phyloP scores from a whole-genome alignment of 2,797 vertebrate genomes.

The Melanitta fusca region DNA sequence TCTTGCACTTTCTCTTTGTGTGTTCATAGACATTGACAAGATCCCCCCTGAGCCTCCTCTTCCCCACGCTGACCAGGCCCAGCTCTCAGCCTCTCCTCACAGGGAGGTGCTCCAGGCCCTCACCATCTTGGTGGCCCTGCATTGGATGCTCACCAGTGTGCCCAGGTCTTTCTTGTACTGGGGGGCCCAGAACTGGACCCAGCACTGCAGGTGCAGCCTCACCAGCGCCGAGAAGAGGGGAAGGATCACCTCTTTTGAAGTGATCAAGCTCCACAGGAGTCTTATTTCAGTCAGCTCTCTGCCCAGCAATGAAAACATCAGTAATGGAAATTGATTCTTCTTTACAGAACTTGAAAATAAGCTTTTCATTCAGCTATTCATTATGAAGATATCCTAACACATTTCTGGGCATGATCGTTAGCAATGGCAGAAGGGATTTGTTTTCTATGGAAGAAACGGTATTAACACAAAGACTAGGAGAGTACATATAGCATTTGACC shows the following conservation, averaged over 20 bases:
- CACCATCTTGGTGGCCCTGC: not conserved
- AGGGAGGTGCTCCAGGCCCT: not conserved
- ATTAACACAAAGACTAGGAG: not conserved
- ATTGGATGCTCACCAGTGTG: not conserved
- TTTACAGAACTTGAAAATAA: not conserved
- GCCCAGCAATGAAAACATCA: not conserved
- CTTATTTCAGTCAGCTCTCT: not conserved
- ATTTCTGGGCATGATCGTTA: not conserved
- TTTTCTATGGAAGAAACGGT: not conserved
- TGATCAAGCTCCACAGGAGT: not conserved
- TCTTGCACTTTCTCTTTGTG: not conserved
- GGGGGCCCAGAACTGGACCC: not conserved
- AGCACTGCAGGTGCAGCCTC: not conserved
- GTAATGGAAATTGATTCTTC: not conserved
- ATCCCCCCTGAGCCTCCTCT: not conserved
- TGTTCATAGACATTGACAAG: not conserved
- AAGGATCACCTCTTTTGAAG: not conserved
- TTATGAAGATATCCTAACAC: not conserved
- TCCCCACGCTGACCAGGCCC: not conserved
- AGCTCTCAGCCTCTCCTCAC: not conserved
- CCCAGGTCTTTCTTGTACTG: not conserved
- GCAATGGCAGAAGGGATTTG: not conserved
- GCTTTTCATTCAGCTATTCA: not conserved
- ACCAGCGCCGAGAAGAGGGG: not conserved
- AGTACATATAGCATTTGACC: rapidly evolving